Evolutionary conservation across 2,888 invertebrate genomes (phyloP), one percentile per base, ranked within the genome.

Genomic region (Clepsis dumicolana): DNA sequence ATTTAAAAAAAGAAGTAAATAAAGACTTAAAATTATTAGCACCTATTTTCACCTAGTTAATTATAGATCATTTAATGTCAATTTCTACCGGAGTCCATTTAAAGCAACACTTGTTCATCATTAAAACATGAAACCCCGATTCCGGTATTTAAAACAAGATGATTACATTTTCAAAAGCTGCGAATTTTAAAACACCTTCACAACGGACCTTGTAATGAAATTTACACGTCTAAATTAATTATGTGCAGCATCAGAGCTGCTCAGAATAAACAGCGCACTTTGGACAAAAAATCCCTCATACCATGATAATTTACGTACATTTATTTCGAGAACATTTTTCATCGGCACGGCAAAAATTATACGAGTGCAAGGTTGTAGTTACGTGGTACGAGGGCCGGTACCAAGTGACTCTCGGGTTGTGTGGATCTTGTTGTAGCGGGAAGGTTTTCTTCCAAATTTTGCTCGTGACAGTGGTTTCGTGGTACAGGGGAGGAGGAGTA

Each of bases 401-500:
- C 89, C 80, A 85, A 70, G 83, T 75, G 70, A 79, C 25, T 38
- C 41, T 52, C 35, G 32, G 27, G 50, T 70, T 32, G 64, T 16
- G 21, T 53, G 25, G 29, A 64, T 59, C 38, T 57, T 41, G 57
- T 41, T 41, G 29, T 25, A 18, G 38, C 25, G 52, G 4, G 24
- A 41, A 53, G 32, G 68, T 59, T 41, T 44, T 64, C 52, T 75
- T 79, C 81, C 78, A 79, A 84, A 81, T 82, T 81, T 78, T 80
- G 75, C 74, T 77, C 80, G 85, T 83, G 83, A 78, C 77, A 73
- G 78, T 77, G 79, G 84, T 85, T 74, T 76, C 89, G 75, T 89
- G 82, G 91, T 91, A 90, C 88, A 76, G 79, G 82, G 90, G 85
- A 86, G 88, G 89, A 92, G 91, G 93, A 93, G 93, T 93, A 90